Conservation (phyloP, 2,797 vertebrate species). For the Hoplostethus mediterraneus region DNA sequence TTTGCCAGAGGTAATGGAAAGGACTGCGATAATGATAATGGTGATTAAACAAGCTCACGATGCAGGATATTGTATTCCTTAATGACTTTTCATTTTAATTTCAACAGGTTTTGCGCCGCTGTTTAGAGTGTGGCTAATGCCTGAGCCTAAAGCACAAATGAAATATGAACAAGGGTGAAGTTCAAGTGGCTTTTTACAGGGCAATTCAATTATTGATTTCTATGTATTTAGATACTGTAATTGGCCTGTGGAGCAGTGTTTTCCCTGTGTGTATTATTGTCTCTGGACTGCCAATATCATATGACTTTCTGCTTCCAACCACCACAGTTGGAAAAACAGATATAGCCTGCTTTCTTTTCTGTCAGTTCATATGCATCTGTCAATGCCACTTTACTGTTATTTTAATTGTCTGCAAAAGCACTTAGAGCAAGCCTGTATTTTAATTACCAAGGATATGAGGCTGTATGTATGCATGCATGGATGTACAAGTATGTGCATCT, state of each 20-base stretch:
- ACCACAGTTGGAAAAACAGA: not conserved
- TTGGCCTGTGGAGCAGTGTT: constrained; percentile 18
- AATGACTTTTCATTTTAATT: too few relatives aligned
- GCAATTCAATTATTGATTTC: constrained; percentile 22
- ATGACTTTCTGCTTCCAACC: too few relatives aligned
- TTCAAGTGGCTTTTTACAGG: constrained; percentile 15
- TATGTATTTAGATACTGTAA: not conserved
- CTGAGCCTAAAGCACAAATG: constrained; percentile 5
- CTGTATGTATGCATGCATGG: constrained; percentile 24
- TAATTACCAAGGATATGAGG: constrained; percentile 17
- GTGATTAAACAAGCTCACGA: constrained; percentile 13
- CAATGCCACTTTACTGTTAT: constrained; percentile 24
- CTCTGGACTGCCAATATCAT: too few relatives aligned
- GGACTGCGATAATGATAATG: constrained; percentile 3
- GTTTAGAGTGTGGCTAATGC: constrained; percentile 7
- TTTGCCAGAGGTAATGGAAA: constrained; percentile 24
- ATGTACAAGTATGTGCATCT: constrained; percentile 14
- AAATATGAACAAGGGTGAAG: constrained; percentile 13
- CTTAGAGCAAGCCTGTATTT: constrained; percentile 10
- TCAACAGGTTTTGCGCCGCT: too few relatives aligned
- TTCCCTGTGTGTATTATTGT: too few relatives aligned
- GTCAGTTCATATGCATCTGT: constrained; percentile 55
- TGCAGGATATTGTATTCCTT: not conserved
- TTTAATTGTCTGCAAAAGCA: constrained; percentile 40
- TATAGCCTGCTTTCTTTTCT: constrained; percentile 39